Conservation (phyloP, 2,888 invertebrate species). For the Dorcus parallelipipedus region DNA sequence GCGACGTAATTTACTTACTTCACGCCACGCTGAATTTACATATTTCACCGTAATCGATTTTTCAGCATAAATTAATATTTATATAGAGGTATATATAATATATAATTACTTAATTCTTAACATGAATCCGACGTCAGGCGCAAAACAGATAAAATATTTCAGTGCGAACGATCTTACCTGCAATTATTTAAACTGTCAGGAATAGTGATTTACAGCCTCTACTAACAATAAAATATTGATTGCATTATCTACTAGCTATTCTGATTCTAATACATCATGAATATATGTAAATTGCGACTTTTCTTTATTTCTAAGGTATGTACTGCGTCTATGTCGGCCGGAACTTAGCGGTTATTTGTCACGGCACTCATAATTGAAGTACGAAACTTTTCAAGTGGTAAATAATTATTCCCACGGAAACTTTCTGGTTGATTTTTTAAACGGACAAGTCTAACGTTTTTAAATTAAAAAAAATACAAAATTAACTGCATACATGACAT, state of each 20-base stretch:
- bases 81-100: constrained; percentile 1
- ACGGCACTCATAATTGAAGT: no score
- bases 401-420: no score
- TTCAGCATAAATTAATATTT: constrained; percentile 9
- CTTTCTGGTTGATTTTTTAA: no score
- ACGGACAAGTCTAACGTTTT: no score
- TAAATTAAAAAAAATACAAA: no score
- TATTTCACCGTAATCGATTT: constrained; percentile 9
- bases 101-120: constrained; percentile 9
- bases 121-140: not conserved
- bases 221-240: not conserved
- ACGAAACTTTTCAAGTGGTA: no score
- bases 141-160: not conserved
- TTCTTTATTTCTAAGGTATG: no score
- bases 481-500: no score
- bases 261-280: no score
- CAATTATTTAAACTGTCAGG: not conserved
- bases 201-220: not conserved
- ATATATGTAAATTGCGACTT: no score
- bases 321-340: no score
- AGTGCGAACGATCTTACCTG: not conserved
- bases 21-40: constrained; percentile 8
- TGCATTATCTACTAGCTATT: not conserved
- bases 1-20: constrained; percentile 3
- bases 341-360: no score